A percentile compares a stretch with the other conserved stretches of the same genome.
These are phyloP conservation scores for Lacerta agilis DNA, from an alignment of 2,797 vertebrate species.

Conservation along the genomic window DNA sequence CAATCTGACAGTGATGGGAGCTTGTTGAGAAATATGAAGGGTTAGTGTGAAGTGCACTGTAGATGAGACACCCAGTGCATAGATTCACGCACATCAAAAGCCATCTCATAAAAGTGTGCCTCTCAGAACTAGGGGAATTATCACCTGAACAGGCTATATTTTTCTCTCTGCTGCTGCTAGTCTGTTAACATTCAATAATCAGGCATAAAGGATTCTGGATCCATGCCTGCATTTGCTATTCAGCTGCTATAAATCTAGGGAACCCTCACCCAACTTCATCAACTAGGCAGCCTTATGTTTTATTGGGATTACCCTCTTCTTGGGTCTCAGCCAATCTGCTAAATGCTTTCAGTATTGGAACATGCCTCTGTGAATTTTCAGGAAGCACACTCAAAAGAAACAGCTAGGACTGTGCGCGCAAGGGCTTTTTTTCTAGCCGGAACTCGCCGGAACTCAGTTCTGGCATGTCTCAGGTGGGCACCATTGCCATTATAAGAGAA, in stretches of 20 bases:
- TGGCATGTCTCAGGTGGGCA: no score
- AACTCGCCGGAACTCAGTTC: no score
- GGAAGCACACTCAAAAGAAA: not conserved
- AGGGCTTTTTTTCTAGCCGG: no score
- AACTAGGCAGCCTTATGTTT: constrained; percentile 17
- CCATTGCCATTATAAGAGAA: no score
- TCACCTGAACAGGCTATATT: not conserved
- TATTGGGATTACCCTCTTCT: constrained; percentile 8
- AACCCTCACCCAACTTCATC: not conserved
- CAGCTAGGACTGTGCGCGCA: not conserved
- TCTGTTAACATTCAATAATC: constrained; percentile 16
- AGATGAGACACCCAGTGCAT: not conserved
- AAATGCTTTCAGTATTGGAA: constrained; percentile 7
- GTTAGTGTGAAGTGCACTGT: not conserved
- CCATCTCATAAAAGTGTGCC: constrained; percentile 2
- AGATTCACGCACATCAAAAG: constrained; percentile 9
- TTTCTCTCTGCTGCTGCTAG: constrained; percentile 1
- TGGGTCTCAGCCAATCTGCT: constrained; percentile 8
- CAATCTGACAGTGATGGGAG: not conserved
- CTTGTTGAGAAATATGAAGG: constrained; percentile 12
- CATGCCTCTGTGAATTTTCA: not conserved
- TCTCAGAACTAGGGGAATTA: constrained; percentile 15
- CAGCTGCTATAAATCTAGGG: constrained; percentile 3
- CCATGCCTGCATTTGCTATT: constrained; percentile 7
- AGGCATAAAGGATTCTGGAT: constrained; percentile 12